Percentiles rank a stretch among this genome's conserved stretches.
Conservation (phyloP, 2,888 invertebrate species). For the Anthophora plumipes region DNA sequence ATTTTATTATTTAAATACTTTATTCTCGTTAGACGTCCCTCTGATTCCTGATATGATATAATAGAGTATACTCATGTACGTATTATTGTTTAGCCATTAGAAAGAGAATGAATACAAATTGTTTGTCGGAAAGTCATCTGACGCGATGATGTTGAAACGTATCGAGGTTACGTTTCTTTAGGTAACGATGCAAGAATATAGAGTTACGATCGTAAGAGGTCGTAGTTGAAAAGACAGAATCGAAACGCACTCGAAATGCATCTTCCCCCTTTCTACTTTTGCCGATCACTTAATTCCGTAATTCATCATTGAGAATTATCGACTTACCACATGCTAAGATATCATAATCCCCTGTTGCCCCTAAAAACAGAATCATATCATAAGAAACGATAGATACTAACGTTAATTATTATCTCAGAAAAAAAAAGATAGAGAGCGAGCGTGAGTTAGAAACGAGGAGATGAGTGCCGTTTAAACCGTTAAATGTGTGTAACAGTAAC, state of each 20-base stretch:
- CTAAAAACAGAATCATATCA: conserved; percentile 52
- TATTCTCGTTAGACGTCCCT: conserved; percentile 39
- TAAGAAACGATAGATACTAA: conserved; percentile 40
- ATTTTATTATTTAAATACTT: conserved; percentile 61
- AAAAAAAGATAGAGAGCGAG: conserved; percentile 5
- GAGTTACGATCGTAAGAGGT: neutral
- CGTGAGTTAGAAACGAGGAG: conserved; percentile 32
- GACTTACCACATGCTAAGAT: conserved; percentile 8
- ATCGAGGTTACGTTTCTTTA: conserved; percentile 3
- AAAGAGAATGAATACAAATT: neutral
- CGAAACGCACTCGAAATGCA: conserved; percentile 7
- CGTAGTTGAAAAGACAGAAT: neutral
- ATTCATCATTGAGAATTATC: neutral
- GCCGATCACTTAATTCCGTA: neutral
- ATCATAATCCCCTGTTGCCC: neutral
- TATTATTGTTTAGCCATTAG: conserved; percentile 35
- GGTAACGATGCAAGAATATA: neutral
- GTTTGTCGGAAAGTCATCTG: neutral
- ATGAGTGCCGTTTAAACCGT: conserved; percentile 34
- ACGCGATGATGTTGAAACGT: neutral
- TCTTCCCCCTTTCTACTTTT: neutral
- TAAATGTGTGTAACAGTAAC: conserved; percentile 43
- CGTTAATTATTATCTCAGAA: conserved; percentile 30
- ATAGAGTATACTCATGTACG: conserved; percentile 40
- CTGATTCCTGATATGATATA: conserved; percentile 1